A percentile compares a stretch with the other conserved stretches of the same genome.
These are phyloP conservation scores for Bombus vancouverensis DNA, from an alignment of 1,140 invertebrate genomes.

Conservation along the genomic window DNA sequence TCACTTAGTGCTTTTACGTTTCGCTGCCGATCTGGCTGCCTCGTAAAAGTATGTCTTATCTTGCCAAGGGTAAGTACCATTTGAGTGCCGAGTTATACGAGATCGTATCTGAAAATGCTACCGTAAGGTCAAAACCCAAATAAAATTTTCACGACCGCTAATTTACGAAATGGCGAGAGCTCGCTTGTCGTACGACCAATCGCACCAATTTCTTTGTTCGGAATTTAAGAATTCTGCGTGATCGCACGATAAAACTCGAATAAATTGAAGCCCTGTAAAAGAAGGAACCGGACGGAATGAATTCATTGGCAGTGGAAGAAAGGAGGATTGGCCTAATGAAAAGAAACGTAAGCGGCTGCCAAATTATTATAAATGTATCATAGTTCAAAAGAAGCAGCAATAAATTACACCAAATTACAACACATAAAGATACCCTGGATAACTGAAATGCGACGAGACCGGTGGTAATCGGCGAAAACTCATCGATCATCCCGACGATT, in stretches of 20 bases:
- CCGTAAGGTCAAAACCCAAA: slow-evolving; percentile 19
- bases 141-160: slow-evolving; percentile 46
- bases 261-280: not conserved
- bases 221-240: not conserved
- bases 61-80: slow-evolving; percentile 33
- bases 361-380: not conserved
- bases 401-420: not conserved
- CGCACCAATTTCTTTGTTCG: not conserved
- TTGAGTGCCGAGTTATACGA: slow-evolving; percentile 34
- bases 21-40: not conserved
- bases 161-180: slow-evolving; percentile 3
- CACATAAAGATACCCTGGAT: not conserved
- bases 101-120: slow-evolving; percentile 28
- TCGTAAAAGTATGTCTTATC: slow-evolving; percentile 50
- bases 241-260: not conserved
- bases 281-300: not conserved
- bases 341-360: not conserved
- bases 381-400: not conserved
- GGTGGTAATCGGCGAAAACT: not conserved
- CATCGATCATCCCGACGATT: slow-evolving; percentile 3
- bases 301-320: not conserved
- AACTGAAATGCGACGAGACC: not conserved
- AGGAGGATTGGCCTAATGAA: not conserved
- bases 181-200: not conserved
- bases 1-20: slow-evolving; percentile 24